phyloP scores from a whole-genome alignment of 2,797 vertebrate genomes.

The Coracias cyanogaster region DNA sequence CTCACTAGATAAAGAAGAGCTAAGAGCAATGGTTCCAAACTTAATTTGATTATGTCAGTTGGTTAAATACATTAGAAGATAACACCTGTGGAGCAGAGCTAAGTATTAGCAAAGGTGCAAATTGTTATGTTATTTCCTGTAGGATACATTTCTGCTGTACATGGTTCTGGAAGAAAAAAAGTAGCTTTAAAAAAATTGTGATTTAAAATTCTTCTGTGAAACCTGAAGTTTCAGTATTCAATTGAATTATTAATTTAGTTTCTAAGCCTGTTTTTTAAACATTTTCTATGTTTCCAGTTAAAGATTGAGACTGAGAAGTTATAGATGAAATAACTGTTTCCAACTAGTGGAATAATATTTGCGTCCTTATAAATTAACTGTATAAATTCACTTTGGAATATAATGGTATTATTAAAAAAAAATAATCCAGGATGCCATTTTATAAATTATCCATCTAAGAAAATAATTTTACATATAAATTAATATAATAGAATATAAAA shows the following conservation, averaged over 20 bases:
- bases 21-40: neutral
- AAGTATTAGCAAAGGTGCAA: neutral
- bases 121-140: neutral
- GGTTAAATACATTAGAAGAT: neutral
- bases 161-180: neutral
- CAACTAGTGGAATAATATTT: neutral
- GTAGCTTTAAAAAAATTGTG: neutral
- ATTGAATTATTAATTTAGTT: neutral
- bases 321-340: neutral
- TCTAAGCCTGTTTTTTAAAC: neutral
- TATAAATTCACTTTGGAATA: neutral
- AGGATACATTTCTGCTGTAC: neutral
- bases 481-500: neutral
- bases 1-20: neutral
- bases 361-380: neutral
- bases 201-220: neutral
- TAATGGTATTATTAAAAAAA: neutral
- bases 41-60: neutral
- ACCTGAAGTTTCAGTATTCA: neutral
- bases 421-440: neutral
- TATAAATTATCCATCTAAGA: neutral
- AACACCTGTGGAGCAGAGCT: neutral
- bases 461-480: neutral
- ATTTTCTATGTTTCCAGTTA: neutral
- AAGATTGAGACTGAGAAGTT: neutral